Conservation (phyloP, 2,888 invertebrate genomes). For the Tiliacea aurago region DNA sequence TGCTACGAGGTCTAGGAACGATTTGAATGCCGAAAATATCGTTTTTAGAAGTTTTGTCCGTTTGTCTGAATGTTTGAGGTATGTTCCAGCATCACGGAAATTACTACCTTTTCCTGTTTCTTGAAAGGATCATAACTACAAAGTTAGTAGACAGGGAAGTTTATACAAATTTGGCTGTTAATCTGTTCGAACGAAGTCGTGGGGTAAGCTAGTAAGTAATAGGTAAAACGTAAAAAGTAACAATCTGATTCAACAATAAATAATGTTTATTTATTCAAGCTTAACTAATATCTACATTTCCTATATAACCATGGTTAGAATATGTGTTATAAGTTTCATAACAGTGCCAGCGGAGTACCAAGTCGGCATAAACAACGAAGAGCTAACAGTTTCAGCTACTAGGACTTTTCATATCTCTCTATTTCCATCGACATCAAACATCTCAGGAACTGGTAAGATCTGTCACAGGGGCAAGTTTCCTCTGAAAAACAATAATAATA, state of each 20-base stretch:
- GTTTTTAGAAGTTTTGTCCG: no score
- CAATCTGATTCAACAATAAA: not conserved
- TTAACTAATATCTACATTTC: conserved; percentile 12
- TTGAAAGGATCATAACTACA: no score
- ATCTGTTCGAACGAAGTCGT: no score
- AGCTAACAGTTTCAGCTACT: conserved; percentile 1
- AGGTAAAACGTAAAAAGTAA: not conserved
- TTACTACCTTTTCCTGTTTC: no score
- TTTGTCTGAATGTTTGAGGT: no score
- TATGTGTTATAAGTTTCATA: not conserved
- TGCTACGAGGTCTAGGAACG: no score
- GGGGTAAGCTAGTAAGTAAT: no score
- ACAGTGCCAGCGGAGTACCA: conserved; percentile 20
- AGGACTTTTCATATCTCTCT: conserved; percentile 70
- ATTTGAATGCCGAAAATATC: no score
- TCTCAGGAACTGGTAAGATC: conserved; percentile 88
- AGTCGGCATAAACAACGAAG: conserved; percentile 18
- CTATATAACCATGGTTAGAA: conserved; percentile 1
- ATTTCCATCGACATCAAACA: conserved; percentile 87
- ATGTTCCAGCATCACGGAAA: no score
- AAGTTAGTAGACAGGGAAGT: no score
- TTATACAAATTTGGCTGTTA: no score
- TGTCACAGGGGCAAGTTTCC: conserved; percentile 87
- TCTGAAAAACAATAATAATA: conserved; percentile 72
- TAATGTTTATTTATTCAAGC: conserved; percentile 30